Conservation (phyloP, 2,888 invertebrate species). For the Drosophila lacicola region DNA sequence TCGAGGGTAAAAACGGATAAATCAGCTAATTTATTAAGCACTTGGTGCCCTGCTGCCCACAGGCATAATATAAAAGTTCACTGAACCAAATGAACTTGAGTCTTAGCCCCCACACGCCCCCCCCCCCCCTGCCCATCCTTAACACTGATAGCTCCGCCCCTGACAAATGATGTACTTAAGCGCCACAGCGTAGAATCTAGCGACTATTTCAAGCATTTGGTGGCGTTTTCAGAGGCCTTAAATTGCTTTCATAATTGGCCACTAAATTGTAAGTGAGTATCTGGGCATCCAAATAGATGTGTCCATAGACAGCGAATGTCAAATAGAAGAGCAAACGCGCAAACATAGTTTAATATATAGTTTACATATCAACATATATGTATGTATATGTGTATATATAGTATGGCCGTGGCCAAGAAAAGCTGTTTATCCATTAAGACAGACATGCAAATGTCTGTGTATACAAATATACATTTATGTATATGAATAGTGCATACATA, state of each 20-base stretch:
- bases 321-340: conserved; percentile 37
- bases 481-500: neutral
- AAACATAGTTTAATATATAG: conserved; percentile 4
- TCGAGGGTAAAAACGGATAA: too few species aligned
- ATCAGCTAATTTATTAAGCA: neutral
- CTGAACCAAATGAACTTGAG: conserved; percentile 48
- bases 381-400: conserved; percentile 3
- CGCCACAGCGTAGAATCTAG: conserved; percentile 27
- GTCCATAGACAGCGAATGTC: conserved; percentile 45
- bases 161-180: conserved; percentile 43
- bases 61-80: conserved; percentile 31
- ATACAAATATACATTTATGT: conserved; percentile 12
- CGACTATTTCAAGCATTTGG: conserved; percentile 22
- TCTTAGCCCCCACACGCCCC: neutral
- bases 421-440: conserved; percentile 21
- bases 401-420: conserved; percentile 62
- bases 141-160: neutral
- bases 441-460: neutral
- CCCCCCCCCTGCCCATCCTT: neutral
- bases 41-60: conserved; percentile 5
- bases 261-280: conserved; percentile 19
- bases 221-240: conserved; percentile 24
- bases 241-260: conserved; percentile 41
- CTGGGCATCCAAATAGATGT: neutral
- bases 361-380: neutral